Percentiles rank a stretch among this genome's conserved stretches.
Evolutionary conservation across 2,888 invertebrate genomes (phyloP).

Genomic region (Sarcophaga rosellei): DNA sequence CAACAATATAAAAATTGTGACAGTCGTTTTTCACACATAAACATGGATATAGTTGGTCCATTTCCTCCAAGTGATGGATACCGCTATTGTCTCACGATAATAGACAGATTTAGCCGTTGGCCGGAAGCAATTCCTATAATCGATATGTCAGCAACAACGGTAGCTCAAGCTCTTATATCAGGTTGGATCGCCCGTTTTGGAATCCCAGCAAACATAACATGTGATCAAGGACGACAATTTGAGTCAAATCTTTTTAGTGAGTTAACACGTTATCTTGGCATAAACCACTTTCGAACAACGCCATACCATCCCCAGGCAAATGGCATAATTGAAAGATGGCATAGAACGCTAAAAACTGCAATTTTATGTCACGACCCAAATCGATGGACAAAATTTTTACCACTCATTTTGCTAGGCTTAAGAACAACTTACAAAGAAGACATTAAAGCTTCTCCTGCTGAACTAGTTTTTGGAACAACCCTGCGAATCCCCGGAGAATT

Average conservation of each 20-base stretch:
- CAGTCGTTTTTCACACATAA: slow-evolving; percentile 46
- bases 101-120: slow-evolving; percentile 56
- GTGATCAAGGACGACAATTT: slow-evolving; percentile 59
- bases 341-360: too few species aligned
- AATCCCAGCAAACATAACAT: slow-evolving; percentile 42
- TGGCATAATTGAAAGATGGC: too few species aligned
- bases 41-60: slow-evolving; percentile 43
- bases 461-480: slow-evolving; percentile 54
- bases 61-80: slow-evolving; percentile 35
- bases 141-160: slow-evolving; percentile 49
- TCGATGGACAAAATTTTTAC: slow-evolving; percentile 57
- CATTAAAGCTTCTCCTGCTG: too few species aligned
- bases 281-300: slow-evolving; percentile 43
- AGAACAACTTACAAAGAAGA: too few species aligned
- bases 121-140: slow-evolving; percentile 48
- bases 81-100: slow-evolving; percentile 47
- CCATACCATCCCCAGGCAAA: slow-evolving; percentile 40
- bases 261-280: slow-evolving; percentile 44
- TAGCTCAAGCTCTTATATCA: slow-evolving; percentile 43
- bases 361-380: slow-evolving; percentile 56
- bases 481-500: slow-evolving; percentile 72
- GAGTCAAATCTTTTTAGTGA: slow-evolving; percentile 56
- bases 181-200: slow-evolving; percentile 52
- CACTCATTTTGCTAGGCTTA: slow-evolving; percentile 46
- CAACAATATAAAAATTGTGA: slow-evolving; percentile 9